Base-by-base conservation (phyloP, 2,888 invertebrate genomes). In the Cerastoderma edule region DNA sequence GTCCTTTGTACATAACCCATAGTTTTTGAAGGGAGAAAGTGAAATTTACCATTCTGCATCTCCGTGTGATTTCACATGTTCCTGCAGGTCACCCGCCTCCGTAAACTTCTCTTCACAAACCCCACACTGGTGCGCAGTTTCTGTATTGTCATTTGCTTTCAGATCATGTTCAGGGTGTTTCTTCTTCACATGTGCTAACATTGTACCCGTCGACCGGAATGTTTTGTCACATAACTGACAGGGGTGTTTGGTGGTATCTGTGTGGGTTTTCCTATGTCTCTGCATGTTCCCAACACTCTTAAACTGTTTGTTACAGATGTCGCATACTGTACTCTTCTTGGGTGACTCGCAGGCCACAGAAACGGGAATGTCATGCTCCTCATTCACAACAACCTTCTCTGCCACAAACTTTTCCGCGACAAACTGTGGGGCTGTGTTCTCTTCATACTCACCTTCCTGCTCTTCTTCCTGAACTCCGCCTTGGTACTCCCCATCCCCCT, bases 301-400 rank as follows among this genome's bases (percentile, higher is more conserved):
- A n/a, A 75, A 78, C 27, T 56, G 50, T 71, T 81, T 81, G 28
- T 68, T 67, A 78, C 81, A 81, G 1, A 81, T 71, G 33, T 72
- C 68, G 74, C 81, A 81, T 24, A 67, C 57, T 33, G 22, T 63
- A 30, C 33, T 69, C 33, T 64, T 64, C 28, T 48, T 39, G 2
- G 16, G 2, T 39, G 64, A 53, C 16, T 33, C 53, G 3, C 32
- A 46, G 28, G 1, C 5, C 28, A 53, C 50, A 4, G 63, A 35
- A 39, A 71, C 69, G 10, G 32, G 54, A 27, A 30, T 39, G 5
- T 19, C 24, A 46, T 2, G 19, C 22, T 50, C 10, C 22, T 33
- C 24, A 30, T 33, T 16, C 19, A 50, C 8, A 35, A 44, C 56
- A 19, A 72, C 10, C 53, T 72, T 75, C 50, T 75, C 72, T 5